Evolutionary conservation across 2,113 vertebrate species (phyloP), one percentile per base, ranked within the genome.

Genomic region (Hippolais icterina): DNA sequence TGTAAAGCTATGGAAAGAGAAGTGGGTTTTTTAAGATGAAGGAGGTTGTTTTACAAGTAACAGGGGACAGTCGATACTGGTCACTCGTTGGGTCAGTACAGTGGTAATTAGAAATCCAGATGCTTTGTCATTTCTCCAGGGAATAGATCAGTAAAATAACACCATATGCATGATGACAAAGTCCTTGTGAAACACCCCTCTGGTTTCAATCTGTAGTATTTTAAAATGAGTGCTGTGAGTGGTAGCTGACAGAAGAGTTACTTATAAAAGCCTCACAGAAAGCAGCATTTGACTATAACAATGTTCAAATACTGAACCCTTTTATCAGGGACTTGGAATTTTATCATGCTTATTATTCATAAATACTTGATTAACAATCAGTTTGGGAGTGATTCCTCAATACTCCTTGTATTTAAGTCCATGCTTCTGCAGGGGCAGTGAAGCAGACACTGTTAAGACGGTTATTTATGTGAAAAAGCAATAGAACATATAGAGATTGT

Each of bases 171-270:
- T 63, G 54, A 56, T 80, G 78, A 64, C 39, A 53, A 70, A 87
- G 71, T 92, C 87, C 81, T 92, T 90, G 59, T 77, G 61, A 89
- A 96, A 69, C 39, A 66, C n/a, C 60, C 29, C 37, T 94, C 80
- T 91, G 82, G 44, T 91, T 95, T 50, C 31, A 74, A 47, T 70
- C 46, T 69, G 42, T 29, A 65, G 47, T 54, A 46, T 61, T 96
- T 74, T 69, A 12, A 83, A 92, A 80, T 82, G 21, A 87, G 69
- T 11, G 25, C 21, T 28, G 6, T 13, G 71, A 69, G 28, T 27
- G 52, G 29, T 65, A 24, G n/a, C 49, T 70, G 76, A n/a, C 5
- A 27, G 35, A 76, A 81, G 57, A 69, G 18, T 29, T 68, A 4
- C 39, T 53, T 47, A 54, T 10, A 33, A 46, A 33, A 87, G 27